Conservation (phyloP, 1,140 invertebrate species). For the Venturia canescens region DNA sequence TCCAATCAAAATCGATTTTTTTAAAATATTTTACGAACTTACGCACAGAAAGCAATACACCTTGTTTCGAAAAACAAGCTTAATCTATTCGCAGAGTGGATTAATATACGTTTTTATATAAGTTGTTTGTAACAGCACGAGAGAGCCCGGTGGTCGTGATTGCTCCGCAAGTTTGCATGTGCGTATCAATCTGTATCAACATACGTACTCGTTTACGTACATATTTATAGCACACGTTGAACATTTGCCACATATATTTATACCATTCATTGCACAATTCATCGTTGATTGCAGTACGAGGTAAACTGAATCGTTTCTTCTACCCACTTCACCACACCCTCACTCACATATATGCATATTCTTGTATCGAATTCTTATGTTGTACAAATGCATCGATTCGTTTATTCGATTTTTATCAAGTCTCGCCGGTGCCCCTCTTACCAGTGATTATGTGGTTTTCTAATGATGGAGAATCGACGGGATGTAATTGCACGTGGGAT, state of each 20-base stretch:
- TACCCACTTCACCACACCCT: conserved; percentile 8
- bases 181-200: background rate
- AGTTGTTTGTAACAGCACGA: conserved; percentile 59
- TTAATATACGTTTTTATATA: conserved; percentile 67
- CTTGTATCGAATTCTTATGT: background rate
- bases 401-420: background rate
- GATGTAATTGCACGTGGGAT: no score
- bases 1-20: no score
- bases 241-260: background rate
- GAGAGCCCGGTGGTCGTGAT: background rate
- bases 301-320: background rate
- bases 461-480: background rate
- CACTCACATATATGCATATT: background rate
- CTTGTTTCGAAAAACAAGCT: background rate
- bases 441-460: no score
- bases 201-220: background rate
- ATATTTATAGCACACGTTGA: background rate
- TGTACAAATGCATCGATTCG: background rate
- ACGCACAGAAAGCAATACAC: background rate
- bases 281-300: conserved; percentile 11
- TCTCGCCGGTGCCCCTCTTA: background rate
- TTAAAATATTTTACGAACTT: background rate
- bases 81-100: conserved; percentile 44
- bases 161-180: background rate
- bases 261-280: conserved; percentile 26